Evolutionary conservation across 2,888 invertebrate species (phyloP), one percentile per base, ranked within the genome.

Genomic region (Halictus quadricinctus): DNA sequence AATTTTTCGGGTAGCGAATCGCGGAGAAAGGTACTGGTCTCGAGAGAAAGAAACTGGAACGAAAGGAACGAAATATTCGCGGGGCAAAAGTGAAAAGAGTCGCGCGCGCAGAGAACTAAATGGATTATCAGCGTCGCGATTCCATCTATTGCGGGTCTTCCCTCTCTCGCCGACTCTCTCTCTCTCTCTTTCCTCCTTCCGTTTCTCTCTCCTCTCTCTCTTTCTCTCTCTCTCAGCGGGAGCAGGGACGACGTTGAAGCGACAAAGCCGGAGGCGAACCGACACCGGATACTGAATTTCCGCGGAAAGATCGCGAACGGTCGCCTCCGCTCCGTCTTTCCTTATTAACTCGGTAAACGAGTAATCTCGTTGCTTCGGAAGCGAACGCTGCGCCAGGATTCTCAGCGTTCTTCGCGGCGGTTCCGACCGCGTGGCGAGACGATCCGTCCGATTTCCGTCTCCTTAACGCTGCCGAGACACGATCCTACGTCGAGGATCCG

Each of bases 51-150:
- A 50, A 72, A 70, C n/a, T 43, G 10, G 25, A 8, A 50, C 46
- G 69, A 78, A 60, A 74, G 6, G 25, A 8, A 41, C 46, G 69
- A 78, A 64, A 74, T 83, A 81, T 77, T 69, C 73, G 82, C 54
- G 77, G 54, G 69, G 72, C 46, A 41, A 81, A 76, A 84, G 79
- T 75, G 77, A 79, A 88, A 79, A 86, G 84, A 79, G 41, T 64
- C 64, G 81, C 72, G 81, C 74, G 54, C 21, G 84, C 66, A 77
- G 74, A 54, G 48, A 25, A 74, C 79, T 89, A 89, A 89, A 89
- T 79, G 89, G 88, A 89, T 89, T 89, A 81, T 77, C 86, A 66
- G 72, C 82, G 84, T 88, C 79, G 83, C 88, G 86, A 83, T 86
- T 89, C 82, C 76, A 83, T 89, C 83, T 86, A 72, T 84, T 78